A percentile compares a stretch with the other conserved stretches of the same genome.
phyloP scores from a whole-genome alignment of 1,140 invertebrate genomes.

The Schlechtendalia chinensis region DNA sequence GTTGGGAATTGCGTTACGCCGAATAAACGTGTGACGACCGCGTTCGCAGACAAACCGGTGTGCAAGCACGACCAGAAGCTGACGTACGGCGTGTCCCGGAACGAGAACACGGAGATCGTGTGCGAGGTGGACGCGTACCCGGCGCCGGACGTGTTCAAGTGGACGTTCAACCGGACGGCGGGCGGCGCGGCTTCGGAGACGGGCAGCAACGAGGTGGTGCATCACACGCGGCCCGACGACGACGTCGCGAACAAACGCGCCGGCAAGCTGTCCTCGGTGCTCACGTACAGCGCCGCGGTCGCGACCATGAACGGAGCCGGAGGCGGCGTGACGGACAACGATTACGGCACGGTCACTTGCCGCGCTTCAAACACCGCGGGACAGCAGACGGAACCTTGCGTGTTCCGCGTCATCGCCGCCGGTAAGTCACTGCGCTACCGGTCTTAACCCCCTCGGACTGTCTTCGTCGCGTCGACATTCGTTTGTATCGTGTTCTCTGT shows the following conservation, averaged over 20 bases:
- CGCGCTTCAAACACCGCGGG: constrained; percentile 68
- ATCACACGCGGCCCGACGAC: constrained; percentile 58
- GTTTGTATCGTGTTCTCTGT: too few species aligned
- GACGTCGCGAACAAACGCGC: constrained; percentile 8
- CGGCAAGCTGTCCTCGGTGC: constrained; percentile 58
- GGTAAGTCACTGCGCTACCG: too few species aligned
- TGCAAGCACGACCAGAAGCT: constrained; percentile 75
- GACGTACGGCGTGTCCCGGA: constrained; percentile 79
- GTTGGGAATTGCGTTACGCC: too few species aligned
- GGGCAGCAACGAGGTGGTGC: constrained; percentile 63
- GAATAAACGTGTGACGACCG: too few species aligned
- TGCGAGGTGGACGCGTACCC: constrained; percentile 87
- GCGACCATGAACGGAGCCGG: neutral
- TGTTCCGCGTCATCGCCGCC: constrained; percentile 71
- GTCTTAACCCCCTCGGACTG: too few species aligned
- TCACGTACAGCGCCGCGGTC: constrained; percentile 58
- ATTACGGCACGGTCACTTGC: constrained; percentile 72
- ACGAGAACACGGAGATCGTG: constrained; percentile 74
- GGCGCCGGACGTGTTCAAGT: constrained; percentile 76
- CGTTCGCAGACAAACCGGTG: constrained; percentile 74
- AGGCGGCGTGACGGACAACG: constrained; percentile 60
- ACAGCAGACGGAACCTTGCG: constrained; percentile 67
- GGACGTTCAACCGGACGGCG: constrained; percentile 82
- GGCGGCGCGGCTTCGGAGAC: constrained; percentile 59
- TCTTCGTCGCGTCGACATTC: too few species aligned